phyloP scores from a whole-genome alignment of 2,797 vertebrate genomes.

The Philypnodon macrostomus region DNA sequence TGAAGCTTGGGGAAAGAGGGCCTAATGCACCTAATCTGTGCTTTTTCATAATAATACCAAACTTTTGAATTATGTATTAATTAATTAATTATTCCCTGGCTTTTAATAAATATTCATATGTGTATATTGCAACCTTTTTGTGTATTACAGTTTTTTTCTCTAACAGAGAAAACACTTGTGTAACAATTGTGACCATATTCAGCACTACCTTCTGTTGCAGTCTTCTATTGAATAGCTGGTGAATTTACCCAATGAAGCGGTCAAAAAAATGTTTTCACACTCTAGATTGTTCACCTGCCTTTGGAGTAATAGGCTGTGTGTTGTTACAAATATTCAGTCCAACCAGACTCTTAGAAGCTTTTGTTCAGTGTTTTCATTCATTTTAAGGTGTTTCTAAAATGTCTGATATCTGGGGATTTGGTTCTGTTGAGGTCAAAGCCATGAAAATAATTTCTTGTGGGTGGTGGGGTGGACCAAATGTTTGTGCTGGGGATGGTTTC shows the following conservation, averaged over 20 bases:
- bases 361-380: background rate
- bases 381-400: conserved; percentile 3
- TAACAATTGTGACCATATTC: conserved; percentile 32
- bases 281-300: conserved; percentile 27
- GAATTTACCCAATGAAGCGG: conserved; percentile 43
- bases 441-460: no score
- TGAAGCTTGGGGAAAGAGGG: no score
- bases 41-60: no score
- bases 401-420: background rate
- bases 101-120: no score
- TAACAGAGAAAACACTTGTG: background rate
- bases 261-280: conserved; percentile 22
- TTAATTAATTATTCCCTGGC: no score
- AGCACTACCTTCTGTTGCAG: conserved; percentile 19
- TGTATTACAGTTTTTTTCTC: no score
- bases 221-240: conserved; percentile 41
- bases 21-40: no score
- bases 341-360: conserved; percentile 5
- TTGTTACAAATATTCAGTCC: conserved; percentile 19
- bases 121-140: no score
- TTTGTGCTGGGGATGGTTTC: no score
- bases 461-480: no score
- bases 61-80: no score
- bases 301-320: conserved; percentile 33
- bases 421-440: no score